Percentiles rank a stretch among this genome's conserved stretches.
Evolutionary conservation across 1,140 invertebrate genomes (phyloP).

Genomic region (Lamellibrachia luymesi): DNA sequence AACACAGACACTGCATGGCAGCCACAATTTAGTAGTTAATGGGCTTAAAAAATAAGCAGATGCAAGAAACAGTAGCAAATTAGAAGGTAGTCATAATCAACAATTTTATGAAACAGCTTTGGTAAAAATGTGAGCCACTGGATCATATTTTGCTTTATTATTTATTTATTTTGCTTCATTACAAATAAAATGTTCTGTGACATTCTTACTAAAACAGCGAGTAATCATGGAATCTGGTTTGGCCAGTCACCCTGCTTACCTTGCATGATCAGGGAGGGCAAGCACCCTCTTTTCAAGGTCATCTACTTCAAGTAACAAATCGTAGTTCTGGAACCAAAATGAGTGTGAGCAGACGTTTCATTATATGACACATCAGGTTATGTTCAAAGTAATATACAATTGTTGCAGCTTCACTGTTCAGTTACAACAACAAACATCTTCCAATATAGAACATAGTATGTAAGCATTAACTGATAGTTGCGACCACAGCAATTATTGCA

Average conservation of each 20-base stretch:
- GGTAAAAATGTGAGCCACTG: not conserved
- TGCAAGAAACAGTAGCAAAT: not conserved
- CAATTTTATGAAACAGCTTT: not conserved
- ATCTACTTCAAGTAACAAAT: conserved; percentile 50
- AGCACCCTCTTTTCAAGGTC: conserved; percentile 53
- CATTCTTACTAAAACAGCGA: not conserved
- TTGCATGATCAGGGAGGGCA: conserved; percentile 46
- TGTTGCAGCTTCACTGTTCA: not conserved
- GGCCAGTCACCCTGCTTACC: conserved; percentile 32
- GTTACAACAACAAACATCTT: not conserved
- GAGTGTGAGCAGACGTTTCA: not conserved
- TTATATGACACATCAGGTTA: not conserved
- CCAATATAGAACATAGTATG: not conserved
- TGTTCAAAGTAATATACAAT: not conserved
- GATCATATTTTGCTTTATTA: not conserved
- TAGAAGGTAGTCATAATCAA: not conserved
- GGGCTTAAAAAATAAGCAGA: not conserved
- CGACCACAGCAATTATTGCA: no score
- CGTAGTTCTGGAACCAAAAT: conserved; percentile 46
- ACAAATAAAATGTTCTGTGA: not conserved
- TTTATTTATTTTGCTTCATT: not conserved
- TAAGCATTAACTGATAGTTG: not conserved
- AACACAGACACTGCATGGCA: not conserved
- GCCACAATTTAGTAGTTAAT: not conserved
- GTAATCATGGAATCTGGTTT: not conserved